A percentile compares a stretch with the other conserved stretches of the same genome.
Conservation (phyloP, 2,888 invertebrate genomes). For the Neria commutata region DNA sequence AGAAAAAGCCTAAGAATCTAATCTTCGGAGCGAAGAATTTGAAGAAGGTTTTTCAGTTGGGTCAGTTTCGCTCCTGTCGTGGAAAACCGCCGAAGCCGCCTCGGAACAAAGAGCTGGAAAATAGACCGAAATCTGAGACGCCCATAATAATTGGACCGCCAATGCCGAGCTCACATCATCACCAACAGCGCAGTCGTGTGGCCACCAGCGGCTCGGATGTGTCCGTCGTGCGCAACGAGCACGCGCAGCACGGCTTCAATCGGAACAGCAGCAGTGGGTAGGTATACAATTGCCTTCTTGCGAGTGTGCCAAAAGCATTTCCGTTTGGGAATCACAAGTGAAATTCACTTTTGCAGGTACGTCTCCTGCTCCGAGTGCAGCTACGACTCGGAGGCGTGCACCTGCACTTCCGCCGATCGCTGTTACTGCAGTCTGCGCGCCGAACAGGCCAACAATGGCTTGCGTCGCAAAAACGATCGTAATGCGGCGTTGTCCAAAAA, state of each 20-base stretch:
- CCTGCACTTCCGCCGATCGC: conserved; percentile 76
- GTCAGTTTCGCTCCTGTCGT: conserved; percentile 61
- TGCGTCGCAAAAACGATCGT: conserved; percentile 49
- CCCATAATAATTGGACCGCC: conserved; percentile 47
- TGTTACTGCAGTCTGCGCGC: conserved; percentile 76
- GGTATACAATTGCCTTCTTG: conserved; percentile 30
- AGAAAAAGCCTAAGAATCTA: conserved; percentile 68
- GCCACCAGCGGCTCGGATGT: conserved; percentile 70
- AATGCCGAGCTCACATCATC: conserved; percentile 37
- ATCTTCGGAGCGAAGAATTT: conserved; percentile 68
- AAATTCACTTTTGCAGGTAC: conserved; percentile 63
- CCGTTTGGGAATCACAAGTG: not conserved
- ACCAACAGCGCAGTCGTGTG: conserved; percentile 64
- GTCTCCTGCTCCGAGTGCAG: conserved; percentile 89
- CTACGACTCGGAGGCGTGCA: conserved; percentile 83
- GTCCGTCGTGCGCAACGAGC: conserved; percentile 68
- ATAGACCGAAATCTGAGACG: conserved; percentile 34
- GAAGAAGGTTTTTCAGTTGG: conserved; percentile 69
- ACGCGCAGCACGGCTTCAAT: conserved; percentile 66
- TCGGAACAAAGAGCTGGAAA: conserved; percentile 47
- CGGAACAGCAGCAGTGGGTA: conserved; percentile 70
- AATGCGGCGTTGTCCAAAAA: conserved; percentile 34
- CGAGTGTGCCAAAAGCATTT: not conserved
- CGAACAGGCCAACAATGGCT: conserved; percentile 43
- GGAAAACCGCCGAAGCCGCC: conserved; percentile 47